These are phyloP conservation scores for Drosophila sulfurigaster DNA, from an alignment of 1,140 invertebrate species.

Conservation along the genomic window DNA sequence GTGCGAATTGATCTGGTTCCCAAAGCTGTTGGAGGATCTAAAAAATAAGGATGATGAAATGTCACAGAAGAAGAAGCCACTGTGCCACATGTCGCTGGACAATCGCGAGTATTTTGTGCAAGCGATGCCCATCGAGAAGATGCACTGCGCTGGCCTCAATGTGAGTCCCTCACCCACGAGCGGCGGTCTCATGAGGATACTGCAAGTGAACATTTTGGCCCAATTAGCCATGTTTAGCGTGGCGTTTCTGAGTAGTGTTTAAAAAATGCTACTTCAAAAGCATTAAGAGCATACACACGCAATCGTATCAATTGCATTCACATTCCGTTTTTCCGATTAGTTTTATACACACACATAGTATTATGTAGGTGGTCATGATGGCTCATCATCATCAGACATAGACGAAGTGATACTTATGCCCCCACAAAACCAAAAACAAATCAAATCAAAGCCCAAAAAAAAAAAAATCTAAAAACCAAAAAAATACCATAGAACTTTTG, in stretches of 20 bases:
- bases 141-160: conserved; percentile 91
- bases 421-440: conserved; percentile 6
- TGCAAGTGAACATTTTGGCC: conserved; percentile 83
- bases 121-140: conserved; percentile 91
- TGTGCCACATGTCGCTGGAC: conserved; percentile 91
- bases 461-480: conserved; percentile 22
- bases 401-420: conserved; percentile 51
- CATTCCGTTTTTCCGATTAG: conserved; percentile 46
- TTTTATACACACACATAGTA: conserved; percentile 15
- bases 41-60: conserved; percentile 92
- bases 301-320: conserved; percentile 56
- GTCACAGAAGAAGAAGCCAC: conserved; percentile 93
- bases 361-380: conserved; percentile 32
- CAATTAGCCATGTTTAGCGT: conserved; percentile 79
- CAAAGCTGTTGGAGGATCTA: conserved; percentile 90
- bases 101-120: conserved; percentile 92
- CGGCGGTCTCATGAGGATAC: conserved; percentile 80
- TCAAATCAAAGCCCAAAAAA: conserved; percentile 20
- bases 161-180: conserved; percentile 81
- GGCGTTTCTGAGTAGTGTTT: conserved; percentile 78
- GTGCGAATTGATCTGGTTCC: conserved; percentile 95
- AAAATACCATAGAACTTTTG: conserved; percentile 53
- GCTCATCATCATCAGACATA: conserved; percentile 47
- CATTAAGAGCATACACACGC: conserved; percentile 23
- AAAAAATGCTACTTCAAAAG: conserved; percentile 57